Base-by-base conservation (phyloP, 1,140 invertebrate species). In the Cotesia typhae region DNA sequence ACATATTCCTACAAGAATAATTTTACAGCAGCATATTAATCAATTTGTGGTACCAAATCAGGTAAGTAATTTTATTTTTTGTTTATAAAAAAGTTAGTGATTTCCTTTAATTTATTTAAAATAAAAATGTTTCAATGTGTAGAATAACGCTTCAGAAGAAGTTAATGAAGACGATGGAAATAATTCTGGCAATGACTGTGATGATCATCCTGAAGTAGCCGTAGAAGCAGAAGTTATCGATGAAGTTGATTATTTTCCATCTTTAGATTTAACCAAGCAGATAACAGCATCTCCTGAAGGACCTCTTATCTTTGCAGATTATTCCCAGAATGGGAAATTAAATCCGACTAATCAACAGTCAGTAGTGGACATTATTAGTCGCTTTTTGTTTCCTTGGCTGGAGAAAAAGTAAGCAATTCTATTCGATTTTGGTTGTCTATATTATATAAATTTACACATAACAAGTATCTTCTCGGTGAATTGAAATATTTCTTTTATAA, bases 351-450 rank as follows among this genome's bases (percentile, higher is more conserved):
- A n/a, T 55, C 53, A 55, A 55, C 53, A 55, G 17, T 55, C 53
- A 55, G 53, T 55, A 55, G 53, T 55, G 17, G 53, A 55, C 53
- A 20, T 55, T 55, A 55, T 55, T 55, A 5, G 53, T 55, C 53
- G 53, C 17, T 55, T 55, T 55, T n/a, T 55, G 53, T 55, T 55
- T 55, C 53, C 53, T 55, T 55, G 53, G 53, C 53, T 55, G 12
- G 53, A 55, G 53, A n/a, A 55, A 12, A 55, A 55, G 53, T 55
- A 14, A 55, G 53, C 4, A 55, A 5, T 55, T 55, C 4, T 55
- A n/a, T 7, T 55, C 53, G 4, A 20, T 55, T 55, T 20, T 55
- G n/a, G 3, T 20, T 41, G 9, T 5, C 12, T 14, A 55, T 14
- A 20, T 55, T 55, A 55, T 5, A 55, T 14, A 55, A 55, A n/a